Evolutionary conservation across 2,888 invertebrate species (phyloP).

Genomic region (Cataglyphis altisquamis): DNA sequence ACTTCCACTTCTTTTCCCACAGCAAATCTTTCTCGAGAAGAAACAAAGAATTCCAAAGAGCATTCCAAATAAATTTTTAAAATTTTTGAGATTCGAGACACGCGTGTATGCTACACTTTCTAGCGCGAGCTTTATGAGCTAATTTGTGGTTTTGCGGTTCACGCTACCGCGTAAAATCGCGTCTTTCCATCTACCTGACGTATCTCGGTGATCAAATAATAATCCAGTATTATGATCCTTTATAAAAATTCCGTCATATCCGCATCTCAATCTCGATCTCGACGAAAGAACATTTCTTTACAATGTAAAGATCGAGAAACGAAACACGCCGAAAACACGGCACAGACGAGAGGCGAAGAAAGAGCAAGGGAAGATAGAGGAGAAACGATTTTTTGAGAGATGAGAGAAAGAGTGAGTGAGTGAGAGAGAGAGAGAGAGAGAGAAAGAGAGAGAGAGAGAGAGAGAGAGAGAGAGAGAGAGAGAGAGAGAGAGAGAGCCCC

Average conservation of each 20-base stretch:
- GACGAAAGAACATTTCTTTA: neutral
- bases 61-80: neutral
- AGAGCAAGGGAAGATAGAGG: slow-evolving; percentile 16
- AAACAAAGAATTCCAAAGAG: neutral
- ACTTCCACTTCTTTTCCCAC: neutral
- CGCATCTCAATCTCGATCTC: neutral
- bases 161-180: slow-evolving; percentile 5
- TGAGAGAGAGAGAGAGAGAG: neutral
- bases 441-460: neutral
- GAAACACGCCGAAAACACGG: neutral
- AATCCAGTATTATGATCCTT: slow-evolving; percentile 3
- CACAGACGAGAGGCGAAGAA: neutral
- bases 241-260: neutral
- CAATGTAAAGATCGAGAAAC: slow-evolving; percentile 18
- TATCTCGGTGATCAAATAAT: neutral
- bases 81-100: neutral
- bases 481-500: slow-evolving; percentile 27
- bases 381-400: slow-evolving; percentile 22
- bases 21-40: neutral
- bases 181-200: neutral
- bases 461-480: neutral
- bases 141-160: slow-evolving; percentile 58
- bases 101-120: slow-evolving; percentile 40
- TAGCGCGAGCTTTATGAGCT: slow-evolving; percentile 55
- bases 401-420: neutral